Percentiles rank a stretch among this genome's conserved stretches.
These are phyloP conservation scores for Oncorhynchus clarkii DNA, from an alignment of 2,113 vertebrate species.

Conservation along the genomic window DNA sequence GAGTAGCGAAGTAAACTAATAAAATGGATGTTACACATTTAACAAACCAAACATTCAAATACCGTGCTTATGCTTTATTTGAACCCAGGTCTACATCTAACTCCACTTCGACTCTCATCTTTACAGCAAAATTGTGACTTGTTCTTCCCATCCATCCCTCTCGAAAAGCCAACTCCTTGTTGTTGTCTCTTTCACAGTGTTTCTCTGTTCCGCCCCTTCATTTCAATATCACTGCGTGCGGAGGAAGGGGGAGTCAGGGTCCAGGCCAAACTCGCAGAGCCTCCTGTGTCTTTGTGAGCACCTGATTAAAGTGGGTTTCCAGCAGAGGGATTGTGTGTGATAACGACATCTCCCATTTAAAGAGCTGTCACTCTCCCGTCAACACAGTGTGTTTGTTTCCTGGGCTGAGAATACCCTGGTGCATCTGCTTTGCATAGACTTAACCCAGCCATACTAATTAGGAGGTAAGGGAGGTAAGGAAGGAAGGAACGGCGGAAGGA, in stretches of 20 bases:
- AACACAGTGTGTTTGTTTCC: constrained; percentile 31
- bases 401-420: constrained; percentile 18
- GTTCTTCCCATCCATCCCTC: background rate
- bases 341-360: constrained; percentile 51
- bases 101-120: background rate
- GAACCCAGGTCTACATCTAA: too few relatives aligned
- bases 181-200: constrained; percentile 33
- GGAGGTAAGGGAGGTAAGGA: background rate
- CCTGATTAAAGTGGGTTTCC: constrained; percentile 46
- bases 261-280: constrained; percentile 15
- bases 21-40: too few relatives aligned
- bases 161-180: constrained; percentile 38
- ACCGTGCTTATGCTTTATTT: too few relatives aligned
- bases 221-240: constrained; percentile 53
- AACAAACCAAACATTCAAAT: too few relatives aligned
- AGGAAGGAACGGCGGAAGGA: background rate
- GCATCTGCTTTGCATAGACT: constrained; percentile 43
- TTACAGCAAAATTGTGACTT: background rate
- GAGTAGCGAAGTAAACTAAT: too few relatives aligned
- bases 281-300: constrained; percentile 32
- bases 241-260: constrained; percentile 24
- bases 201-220: constrained; percentile 40
- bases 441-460: constrained; percentile 41
- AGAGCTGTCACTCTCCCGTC: constrained; percentile 42
- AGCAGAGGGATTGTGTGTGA: constrained; percentile 39